Conservation (phyloP, 2,113 vertebrate species). For the Takifugu flavidus region DNA sequence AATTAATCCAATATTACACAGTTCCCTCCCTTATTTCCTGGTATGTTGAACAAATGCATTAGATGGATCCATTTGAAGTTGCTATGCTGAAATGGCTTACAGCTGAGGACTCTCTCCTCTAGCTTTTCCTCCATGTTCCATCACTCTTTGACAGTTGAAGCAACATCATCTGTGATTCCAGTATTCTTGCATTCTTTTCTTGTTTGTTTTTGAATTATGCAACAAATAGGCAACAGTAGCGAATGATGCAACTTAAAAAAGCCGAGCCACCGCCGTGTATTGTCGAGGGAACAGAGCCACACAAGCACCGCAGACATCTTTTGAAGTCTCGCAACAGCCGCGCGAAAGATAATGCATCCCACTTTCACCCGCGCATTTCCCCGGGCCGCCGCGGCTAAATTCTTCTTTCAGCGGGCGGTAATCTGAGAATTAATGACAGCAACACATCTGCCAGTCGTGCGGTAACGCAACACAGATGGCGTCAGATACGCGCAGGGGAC, state of each 20-base stretch:
- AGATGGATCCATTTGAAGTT: slow-evolving; percentile 57
- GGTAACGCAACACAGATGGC: slow-evolving; percentile 58
- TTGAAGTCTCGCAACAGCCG: slow-evolving; percentile 11
- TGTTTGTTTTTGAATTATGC: slow-evolving; percentile 40
- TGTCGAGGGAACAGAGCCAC: background rate
- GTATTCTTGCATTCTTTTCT: slow-evolving; percentile 7
- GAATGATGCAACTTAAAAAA: slow-evolving; percentile 31
- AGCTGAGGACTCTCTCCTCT: slow-evolving; percentile 38
- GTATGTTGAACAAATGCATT: slow-evolving; percentile 62
- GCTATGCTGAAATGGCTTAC: slow-evolving; percentile 56
- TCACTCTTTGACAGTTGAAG: slow-evolving; percentile 30
- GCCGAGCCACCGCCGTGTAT: background rate
- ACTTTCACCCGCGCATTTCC: background rate
- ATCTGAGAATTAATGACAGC: slow-evolving; percentile 66
- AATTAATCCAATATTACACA: slow-evolving; percentile 53
- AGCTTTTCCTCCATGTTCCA: slow-evolving; percentile 35
- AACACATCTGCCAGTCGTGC: slow-evolving; percentile 59
- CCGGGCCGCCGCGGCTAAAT: background rate
- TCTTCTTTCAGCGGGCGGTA: slow-evolving; percentile 50
- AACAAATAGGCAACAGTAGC: slow-evolving; percentile 29
- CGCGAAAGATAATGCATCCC: slow-evolving; percentile 27
- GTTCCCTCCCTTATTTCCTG: slow-evolving; percentile 29
- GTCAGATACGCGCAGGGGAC: slow-evolving; percentile 33
- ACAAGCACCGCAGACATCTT: slow-evolving; percentile 1
- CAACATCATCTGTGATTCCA: slow-evolving; percentile 3